phyloP scores from a whole-genome alignment of 2,888 invertebrate genomes.

The Hesperia comma region DNA sequence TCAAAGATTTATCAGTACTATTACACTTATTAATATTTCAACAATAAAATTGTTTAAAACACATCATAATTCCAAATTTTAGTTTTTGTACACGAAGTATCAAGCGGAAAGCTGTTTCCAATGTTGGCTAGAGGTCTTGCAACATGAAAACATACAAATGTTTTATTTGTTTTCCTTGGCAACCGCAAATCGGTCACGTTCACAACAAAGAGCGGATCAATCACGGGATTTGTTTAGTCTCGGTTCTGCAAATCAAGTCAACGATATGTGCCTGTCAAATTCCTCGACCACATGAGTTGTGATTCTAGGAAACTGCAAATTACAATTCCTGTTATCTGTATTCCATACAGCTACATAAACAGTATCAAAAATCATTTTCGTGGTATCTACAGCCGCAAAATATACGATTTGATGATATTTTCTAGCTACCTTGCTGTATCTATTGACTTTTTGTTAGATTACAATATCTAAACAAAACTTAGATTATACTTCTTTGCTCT shows the following conservation, averaged over 20 bases:
- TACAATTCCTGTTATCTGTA: background rate
- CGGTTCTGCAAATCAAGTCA: constrained; percentile 7
- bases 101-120: background rate
- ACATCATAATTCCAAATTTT: too few species aligned
- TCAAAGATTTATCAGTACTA: too few species aligned
- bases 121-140: background rate
- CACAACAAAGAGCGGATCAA: constrained; percentile 7
- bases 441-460: too few species aligned
- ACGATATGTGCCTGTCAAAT: constrained; percentile 5
- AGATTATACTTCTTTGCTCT: too few species aligned
- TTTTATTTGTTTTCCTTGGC: constrained; percentile 5
- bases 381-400: too few species aligned
- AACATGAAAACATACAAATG: background rate
- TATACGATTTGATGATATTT: too few species aligned
- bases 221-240: constrained; percentile 8
- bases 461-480: too few species aligned
- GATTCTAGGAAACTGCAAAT: background rate
- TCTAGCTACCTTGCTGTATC: too few species aligned
- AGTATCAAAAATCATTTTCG: too few species aligned
- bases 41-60: too few species aligned
- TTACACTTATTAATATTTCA: too few species aligned
- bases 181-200: constrained; percentile 1
- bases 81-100: background rate
- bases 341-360: background rate
- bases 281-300: background rate